A percentile compares a stretch with the other conserved stretches of the same genome.
These are phyloP conservation scores for Wiebesia pumilae DNA, from an alignment of 1,140 invertebrate species.

Conservation along the genomic window DNA sequence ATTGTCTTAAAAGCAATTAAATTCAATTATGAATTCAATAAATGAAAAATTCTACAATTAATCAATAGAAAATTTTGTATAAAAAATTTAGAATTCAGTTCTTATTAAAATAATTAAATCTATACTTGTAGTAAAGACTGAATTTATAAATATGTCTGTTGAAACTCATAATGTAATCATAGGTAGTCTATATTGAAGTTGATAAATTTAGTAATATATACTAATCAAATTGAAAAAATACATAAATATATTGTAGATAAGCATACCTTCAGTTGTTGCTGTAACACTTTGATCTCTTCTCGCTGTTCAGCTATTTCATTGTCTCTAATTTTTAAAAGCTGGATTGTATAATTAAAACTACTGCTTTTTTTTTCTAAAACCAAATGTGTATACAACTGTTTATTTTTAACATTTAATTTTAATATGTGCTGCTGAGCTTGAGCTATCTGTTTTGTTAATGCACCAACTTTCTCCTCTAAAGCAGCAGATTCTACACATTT, in stretches of 20 bases:
- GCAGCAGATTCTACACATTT: conserved; percentile 93
- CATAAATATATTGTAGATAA: conserved; percentile 53
- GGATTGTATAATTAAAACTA: conserved; percentile 66
- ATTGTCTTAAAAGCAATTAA: no score
- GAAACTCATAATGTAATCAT: no score
- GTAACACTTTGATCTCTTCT: conserved; percentile 72
- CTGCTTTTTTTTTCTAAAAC: conserved; percentile 77
- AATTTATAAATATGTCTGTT: no score
- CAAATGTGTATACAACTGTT: conserved; percentile 84
- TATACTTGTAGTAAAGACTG: no score
- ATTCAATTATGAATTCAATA: no score
- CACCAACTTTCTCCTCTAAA: conserved; percentile 87
- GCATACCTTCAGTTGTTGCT: conserved; percentile 71
- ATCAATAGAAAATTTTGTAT: no score
- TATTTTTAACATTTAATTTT: conserved; percentile 86
- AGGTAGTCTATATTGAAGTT: no score
- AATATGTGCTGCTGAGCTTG: conserved; percentile 87
- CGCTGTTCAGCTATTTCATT: conserved; percentile 70
- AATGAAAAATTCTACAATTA: no score
- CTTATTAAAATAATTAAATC: no score
- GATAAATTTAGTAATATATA: no score
- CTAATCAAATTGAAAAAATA: conserved; percentile 38
- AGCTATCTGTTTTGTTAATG: conserved; percentile 84
- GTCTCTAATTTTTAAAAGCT: conserved; percentile 68
- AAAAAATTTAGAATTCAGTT: no score